Conservation (phyloP, 2,797 vertebrate genomes). For the Danio kyathit region DNA sequence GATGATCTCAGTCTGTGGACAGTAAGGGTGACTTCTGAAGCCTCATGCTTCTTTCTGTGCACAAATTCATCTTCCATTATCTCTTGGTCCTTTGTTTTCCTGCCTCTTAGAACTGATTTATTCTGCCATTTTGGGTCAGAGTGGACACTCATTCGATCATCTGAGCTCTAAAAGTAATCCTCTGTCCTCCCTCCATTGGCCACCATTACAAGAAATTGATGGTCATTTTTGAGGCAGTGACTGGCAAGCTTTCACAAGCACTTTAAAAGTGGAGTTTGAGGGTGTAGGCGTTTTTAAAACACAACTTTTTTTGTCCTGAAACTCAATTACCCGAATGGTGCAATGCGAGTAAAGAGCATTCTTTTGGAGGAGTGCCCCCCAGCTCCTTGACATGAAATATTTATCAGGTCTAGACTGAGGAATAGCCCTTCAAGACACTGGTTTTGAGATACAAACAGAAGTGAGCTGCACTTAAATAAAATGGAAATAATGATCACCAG, state of each 20-base stretch:
- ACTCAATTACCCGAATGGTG: conserved; percentile 34
- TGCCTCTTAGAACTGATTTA: conserved; percentile 72
- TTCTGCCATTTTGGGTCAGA: conserved; percentile 68
- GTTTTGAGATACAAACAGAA: conserved; percentile 17
- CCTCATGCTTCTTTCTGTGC: conserved; percentile 25
- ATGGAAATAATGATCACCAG: neutral
- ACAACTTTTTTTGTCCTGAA: conserved; percentile 3
- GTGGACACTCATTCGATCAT: conserved; percentile 66
- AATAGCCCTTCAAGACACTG: neutral
- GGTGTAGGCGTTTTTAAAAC: conserved; percentile 35
- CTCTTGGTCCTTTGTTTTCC: conserved; percentile 64
- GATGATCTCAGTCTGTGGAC: conserved; percentile 40
- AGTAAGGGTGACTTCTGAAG: conserved; percentile 44
- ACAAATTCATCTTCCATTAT: conserved; percentile 71
- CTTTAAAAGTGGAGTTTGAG: conserved; percentile 16
- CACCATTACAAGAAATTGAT: neutral
- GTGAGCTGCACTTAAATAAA: neutral
- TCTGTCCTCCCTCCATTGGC: conserved; percentile 64
- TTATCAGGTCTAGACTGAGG: neutral
- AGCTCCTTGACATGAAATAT: conserved; percentile 41
- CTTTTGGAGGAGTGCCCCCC: conserved; percentile 56
- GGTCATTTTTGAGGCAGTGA: conserved; percentile 34
- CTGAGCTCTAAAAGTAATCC: conserved; percentile 71
- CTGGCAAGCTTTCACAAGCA: conserved; percentile 55
- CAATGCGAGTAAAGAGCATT: conserved; percentile 56